A percentile compares a stretch with the other conserved stretches of the same genome.
Evolutionary conservation across 2,888 invertebrate species (phyloP).

Genomic region (Nymphalis urticae): DNA sequence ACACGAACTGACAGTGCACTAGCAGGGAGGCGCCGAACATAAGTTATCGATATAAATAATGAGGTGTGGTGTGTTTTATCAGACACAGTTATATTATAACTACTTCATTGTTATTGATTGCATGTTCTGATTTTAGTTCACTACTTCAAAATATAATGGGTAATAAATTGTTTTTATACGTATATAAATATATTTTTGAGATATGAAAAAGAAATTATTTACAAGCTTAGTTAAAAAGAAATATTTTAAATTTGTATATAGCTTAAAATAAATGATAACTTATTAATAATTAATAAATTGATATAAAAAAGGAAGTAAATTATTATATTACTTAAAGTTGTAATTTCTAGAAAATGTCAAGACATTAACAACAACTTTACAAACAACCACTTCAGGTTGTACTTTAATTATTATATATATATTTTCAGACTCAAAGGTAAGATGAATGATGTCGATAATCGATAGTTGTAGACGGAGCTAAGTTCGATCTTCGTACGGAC

Average conservation of each 20-base stretch:
- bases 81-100: constrained; percentile 15
- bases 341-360: not conserved
- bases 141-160: not conserved
- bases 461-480: constrained; percentile 18
- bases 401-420: constrained; percentile 7
- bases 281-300: no score
- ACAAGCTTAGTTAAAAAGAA: no score
- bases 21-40: constrained; percentile 56
- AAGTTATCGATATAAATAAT: constrained; percentile 57
- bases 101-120: constrained; percentile 10
- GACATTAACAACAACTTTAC: no score
- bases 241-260: no score
- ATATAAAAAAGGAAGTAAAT: no score
- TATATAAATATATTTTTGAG: no score
- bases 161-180: not conserved
- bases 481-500: constrained; percentile 23
- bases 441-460: constrained; percentile 26
- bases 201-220: no score
- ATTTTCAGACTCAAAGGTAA: constrained; percentile 7
- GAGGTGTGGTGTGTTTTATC: constrained; percentile 32
- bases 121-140: not conserved
- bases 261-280: no score
- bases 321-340: not conserved
- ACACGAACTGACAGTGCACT: constrained; percentile 57
- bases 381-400: not conserved